These are phyloP conservation scores for Diuraphis noxia DNA, from an alignment of 1,140 invertebrate species.

Conservation along the genomic window DNA sequence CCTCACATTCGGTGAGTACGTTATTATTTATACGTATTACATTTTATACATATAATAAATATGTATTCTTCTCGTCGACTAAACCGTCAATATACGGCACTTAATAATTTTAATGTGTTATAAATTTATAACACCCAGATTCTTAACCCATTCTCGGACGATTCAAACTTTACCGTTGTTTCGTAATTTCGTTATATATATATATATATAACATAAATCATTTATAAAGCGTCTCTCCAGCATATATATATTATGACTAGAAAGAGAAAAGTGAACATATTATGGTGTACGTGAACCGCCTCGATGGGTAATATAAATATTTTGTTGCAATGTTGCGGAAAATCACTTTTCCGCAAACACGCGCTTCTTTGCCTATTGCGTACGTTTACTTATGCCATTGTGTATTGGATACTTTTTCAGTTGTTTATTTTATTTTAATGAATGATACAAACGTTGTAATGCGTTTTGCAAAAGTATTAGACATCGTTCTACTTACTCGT, in stretches of 20 bases:
- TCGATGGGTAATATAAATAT: neutral
- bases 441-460: neutral
- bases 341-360: neutral
- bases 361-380: neutral
- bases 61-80: neutral
- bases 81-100: neutral
- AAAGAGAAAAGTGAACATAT: slow-evolving; percentile 6
- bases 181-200: neutral
- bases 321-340: neutral
- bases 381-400: neutral
- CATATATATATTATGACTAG: neutral
- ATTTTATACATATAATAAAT: neutral
- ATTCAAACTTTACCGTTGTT: neutral
- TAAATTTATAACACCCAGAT: neutral
- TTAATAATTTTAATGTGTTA: neutral
- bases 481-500: neutral
- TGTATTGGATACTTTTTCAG: neutral
- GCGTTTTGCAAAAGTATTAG: neutral
- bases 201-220: neutral
- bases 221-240: neutral
- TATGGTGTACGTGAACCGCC: neutral
- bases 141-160: neutral
- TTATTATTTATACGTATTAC: neutral
- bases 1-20: neutral
- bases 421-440: neutral